Evolutionary conservation across 1,140 invertebrate genomes (phyloP), one percentile per base, ranked within the genome.

Genomic region (Hormaphis cornu): DNA sequence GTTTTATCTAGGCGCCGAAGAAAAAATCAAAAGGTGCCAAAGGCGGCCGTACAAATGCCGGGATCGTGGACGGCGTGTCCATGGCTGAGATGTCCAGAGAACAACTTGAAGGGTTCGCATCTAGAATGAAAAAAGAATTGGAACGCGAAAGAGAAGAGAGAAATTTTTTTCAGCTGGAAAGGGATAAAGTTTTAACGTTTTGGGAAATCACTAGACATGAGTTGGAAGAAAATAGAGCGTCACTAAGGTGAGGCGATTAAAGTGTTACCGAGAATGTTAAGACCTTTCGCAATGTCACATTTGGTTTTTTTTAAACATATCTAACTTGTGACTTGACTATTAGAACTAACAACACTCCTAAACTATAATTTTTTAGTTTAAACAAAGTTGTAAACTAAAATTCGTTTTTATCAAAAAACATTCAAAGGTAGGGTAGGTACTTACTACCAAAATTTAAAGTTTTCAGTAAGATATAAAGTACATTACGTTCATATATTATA

Each of bases 111-210:
- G 85, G 88, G 69, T 95, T 95, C 76, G 86, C 91, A 9, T 80
- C 88, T 28, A 85, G 87, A 74, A 85, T 97, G n/a, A 86, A 91
- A 75, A 90, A 94, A 74, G 93, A 97, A 80, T 81, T 96, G 76
- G 93, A 97, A 75, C 84, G 91, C 50, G 94, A 97, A 79, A 82
- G 93, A 73, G 93, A 97, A 79, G 93, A 97, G 78, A 81, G 94
- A 73, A 97, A 97, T 78, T 96, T 90, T 76, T 96, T 97, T 74
- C 94, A 97, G 80, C 77, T 97, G 58, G 95, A 98, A 79, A 82
- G 94, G 73, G 94, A 97, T 77, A 95, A 95, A 80, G 85, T 97
- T 16, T 84, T 91, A 72, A 92, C 90, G 30, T 95, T 95, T 79
- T 97, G 93, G 93, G 93, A 97, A 78, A 90, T 93, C 52, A 90